These are phyloP conservation scores for Eriocheir sinensis DNA, from an alignment of 1,140 invertebrate species.

Conservation along the genomic window DNA sequence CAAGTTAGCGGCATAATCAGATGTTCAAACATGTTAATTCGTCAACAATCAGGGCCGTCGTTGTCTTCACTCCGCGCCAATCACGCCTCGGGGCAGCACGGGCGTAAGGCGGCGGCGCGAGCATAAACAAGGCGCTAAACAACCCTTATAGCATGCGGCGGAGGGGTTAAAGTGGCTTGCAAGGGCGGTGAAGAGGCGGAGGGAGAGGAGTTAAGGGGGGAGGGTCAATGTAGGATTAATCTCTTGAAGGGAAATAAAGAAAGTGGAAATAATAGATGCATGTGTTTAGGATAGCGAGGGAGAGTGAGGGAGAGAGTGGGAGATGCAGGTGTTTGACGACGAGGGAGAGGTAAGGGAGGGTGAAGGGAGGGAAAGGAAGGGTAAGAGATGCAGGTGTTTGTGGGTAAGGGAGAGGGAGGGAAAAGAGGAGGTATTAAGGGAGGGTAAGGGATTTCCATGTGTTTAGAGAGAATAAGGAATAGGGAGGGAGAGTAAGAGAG, in stretches of 20 bases:
- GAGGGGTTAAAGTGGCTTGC: background rate
- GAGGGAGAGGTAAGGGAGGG: too few relatives aligned
- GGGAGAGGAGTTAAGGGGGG: background rate
- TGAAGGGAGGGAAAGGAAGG: too few relatives aligned
- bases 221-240: slow-evolving; percentile 62
- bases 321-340: too few relatives aligned
- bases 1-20: slow-evolving; percentile 69
- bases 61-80: slow-evolving; percentile 71
- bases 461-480: too few relatives aligned
- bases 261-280: too few relatives aligned
- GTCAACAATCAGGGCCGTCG: slow-evolving; percentile 68
- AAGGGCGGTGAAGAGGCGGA: background rate
- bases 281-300: too few relatives aligned
- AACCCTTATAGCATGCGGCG: background rate
- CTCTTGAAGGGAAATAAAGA: too few relatives aligned
- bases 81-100: slow-evolving; percentile 31
- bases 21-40: slow-evolving; percentile 74
- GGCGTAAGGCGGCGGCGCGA: slow-evolving; percentile 30
- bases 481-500: too few relatives aligned
- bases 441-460: too few relatives aligned
- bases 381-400: too few relatives aligned
- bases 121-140: slow-evolving; percentile 68
- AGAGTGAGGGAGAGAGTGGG: too few relatives aligned
- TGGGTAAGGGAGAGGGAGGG: background rate
- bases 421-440: too few relatives aligned